Conservation (phyloP, 2,888 invertebrate genomes). For the Standfussiana lucernea region DNA sequence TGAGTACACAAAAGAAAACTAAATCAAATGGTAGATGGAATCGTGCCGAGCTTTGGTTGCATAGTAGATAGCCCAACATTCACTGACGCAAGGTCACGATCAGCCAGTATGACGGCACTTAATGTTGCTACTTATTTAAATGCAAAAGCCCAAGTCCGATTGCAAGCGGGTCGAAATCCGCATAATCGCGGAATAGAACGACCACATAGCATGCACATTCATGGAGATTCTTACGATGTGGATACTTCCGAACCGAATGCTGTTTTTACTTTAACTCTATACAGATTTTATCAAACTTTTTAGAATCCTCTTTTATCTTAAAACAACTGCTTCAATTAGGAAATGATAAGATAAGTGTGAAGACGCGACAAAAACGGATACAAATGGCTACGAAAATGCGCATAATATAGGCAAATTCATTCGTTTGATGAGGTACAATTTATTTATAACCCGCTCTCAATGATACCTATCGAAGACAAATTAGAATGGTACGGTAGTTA, state of each 20-base stretch:
- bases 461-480: conserved; percentile 34
- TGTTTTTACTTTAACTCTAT: conserved; percentile 8
- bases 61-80: conserved; percentile 63
- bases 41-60: conserved; percentile 68
- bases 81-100: conserved; percentile 81
- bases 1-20: conserved; percentile 58
- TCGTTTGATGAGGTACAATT: conserved; percentile 2
- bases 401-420: background rate
- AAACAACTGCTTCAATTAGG: conserved; percentile 35
- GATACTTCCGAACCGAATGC: conserved; percentile 12
- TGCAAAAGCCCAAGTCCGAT: conserved; percentile 61
- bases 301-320: conserved; percentile 28
- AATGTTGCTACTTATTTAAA: conserved; percentile 74
- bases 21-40: conserved; percentile 48
- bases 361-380: conserved; percentile 3
- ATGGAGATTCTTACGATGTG: conserved; percentile 19
- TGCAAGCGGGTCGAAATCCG: conserved; percentile 48
- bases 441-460: conserved; percentile 40
- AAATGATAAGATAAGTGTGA: conserved; percentile 35
- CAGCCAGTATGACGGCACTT: conserved; percentile 72
- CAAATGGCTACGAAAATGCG: background rate
- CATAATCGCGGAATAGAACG: conserved; percentile 40
- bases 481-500: conserved; percentile 54
- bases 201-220: conserved; percentile 36
- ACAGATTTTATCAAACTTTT: conserved; percentile 16